A percentile compares a stretch with the other conserved stretches of the same genome.
phyloP scores from a whole-genome alignment of 2,113 vertebrate genomes.

The Balaenoptera acutorostrata region DNA sequence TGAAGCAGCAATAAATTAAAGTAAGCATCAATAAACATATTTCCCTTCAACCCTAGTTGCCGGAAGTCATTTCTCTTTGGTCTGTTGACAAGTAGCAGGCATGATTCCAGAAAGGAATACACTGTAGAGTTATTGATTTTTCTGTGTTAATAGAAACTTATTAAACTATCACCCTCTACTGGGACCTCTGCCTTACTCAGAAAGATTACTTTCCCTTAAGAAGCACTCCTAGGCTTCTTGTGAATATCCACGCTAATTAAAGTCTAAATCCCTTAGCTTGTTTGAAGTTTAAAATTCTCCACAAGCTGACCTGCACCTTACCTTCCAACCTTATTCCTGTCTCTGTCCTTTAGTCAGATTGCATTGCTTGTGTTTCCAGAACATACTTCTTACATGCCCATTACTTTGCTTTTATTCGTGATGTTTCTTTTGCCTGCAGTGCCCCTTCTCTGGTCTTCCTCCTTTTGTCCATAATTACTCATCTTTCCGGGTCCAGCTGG shows the following conservation, averaged over 20 bases:
- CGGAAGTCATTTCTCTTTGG: constrained; percentile 49
- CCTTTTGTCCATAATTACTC: background rate
- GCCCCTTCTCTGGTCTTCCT: background rate
- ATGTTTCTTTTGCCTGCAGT: background rate
- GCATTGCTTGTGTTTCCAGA: background rate
- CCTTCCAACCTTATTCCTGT: background rate
- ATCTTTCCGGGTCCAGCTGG: background rate
- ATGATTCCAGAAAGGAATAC: constrained; percentile 47
- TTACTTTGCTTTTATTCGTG: constrained; percentile 5
- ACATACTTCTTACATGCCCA: background rate
- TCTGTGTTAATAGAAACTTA: constrained; percentile 63
- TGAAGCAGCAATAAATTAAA: constrained; percentile 66
- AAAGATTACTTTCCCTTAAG: constrained; percentile 37
- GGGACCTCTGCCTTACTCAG: background rate
- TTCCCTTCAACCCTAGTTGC: constrained; percentile 56
- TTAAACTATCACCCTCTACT: constrained; percentile 35
- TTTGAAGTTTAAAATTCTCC: background rate
- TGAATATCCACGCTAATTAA: constrained; percentile 22
- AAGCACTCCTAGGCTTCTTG: constrained; percentile 8
- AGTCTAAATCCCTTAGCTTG: constrained; percentile 27
- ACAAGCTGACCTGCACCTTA: background rate
- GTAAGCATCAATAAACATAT: constrained; percentile 65
- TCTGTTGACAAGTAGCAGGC: constrained; percentile 58
- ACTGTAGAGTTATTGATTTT: constrained; percentile 60
- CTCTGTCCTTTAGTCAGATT: background rate